Base-by-base conservation (phyloP, 2,888 invertebrate genomes). In the Boloria selene region DNA sequence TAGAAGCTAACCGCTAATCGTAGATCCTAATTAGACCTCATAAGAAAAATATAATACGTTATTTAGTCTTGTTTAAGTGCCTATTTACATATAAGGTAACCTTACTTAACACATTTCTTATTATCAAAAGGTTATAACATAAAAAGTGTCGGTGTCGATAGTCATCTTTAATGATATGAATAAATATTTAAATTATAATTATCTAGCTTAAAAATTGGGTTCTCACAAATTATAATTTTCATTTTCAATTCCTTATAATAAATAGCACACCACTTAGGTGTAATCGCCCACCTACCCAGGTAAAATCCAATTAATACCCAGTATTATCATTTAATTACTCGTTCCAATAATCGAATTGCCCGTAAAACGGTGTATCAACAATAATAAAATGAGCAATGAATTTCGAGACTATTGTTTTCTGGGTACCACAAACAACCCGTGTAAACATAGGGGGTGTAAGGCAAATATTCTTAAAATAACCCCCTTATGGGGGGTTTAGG, bases 331-430 rank as follows among this genome's bases (percentile, higher is more conserved):
- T 90, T 90, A 90, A 91, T 92, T 91, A 90, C 88, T 82, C 81
- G 87, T 84, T 83, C 89, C 90, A 91, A 91, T 92, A 91, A 90
- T 91, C 90, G 90, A 90, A 90, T 88, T 82, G 87, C 83, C 85
- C 90, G 86, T 90, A 90, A 90, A 92, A 89, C 85, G 90, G 87
- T 83, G 87, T 88, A 89, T 87, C 82, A 90, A 92, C 91, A 92
- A 90, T 92, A 92, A 92, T 92, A 91, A 92, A 92, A 92, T 87
- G 90, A 88, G 90, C 91, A 92, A 92, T 90, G 90, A 91, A 90
- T 91, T 90, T 88, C 82, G 87, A 87, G 90, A 91, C 90, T 87
- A 92, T 92, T 92, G 92, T 92, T 91, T 90, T 88, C 89, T 88
- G 89, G 90, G 87, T 84, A 89, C 89, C 88, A 88, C 90, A 91